phyloP scores from a whole-genome alignment of 2,113 vertebrate genomes.

The Notarius quadriscutis region DNA sequence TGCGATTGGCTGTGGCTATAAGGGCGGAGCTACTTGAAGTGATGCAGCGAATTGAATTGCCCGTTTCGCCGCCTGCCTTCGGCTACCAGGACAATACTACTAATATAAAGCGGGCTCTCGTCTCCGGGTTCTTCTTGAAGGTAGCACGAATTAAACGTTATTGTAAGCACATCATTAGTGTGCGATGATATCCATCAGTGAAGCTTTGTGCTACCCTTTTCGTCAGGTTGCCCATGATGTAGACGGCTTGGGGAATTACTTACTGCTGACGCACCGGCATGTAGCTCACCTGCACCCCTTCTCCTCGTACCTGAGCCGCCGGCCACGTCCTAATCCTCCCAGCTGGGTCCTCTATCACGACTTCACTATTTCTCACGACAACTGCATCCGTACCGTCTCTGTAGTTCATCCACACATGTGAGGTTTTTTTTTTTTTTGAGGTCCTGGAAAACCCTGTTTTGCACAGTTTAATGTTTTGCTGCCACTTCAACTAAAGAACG shows the following conservation, averaged over 20 bases:
- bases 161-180: too few species aligned
- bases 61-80: conserved; percentile 85
- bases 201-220: not conserved
- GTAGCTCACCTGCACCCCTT: conserved; percentile 79
- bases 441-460: not conserved
- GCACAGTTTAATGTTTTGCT: not conserved
- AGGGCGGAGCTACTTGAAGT: conserved; percentile 86
- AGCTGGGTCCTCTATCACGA: conserved; percentile 84
- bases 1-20: conserved; percentile 81
- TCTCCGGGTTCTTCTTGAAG: conserved; percentile 95
- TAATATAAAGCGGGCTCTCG: conserved; percentile 87
- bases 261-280: conserved; percentile 84
- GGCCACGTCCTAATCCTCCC: conserved; percentile 72
- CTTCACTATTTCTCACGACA: conserved; percentile 85
- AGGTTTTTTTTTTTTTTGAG: conserved; percentile 53
- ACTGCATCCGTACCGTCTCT: conserved; percentile 80
- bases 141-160: conserved; percentile 61
- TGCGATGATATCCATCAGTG: not conserved
- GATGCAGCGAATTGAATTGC: conserved; percentile 92
- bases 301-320: conserved; percentile 73
- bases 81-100: conserved; percentile 84
- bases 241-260: conserved; percentile 83
- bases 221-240: conserved; percentile 73
- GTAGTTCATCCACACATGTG: conserved; percentile 92
- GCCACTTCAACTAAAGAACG: not conserved